Evolutionary conservation across 2,888 invertebrate species (phyloP), one percentile per base, ranked within the genome.

Genomic region (Drosophila kuntzei): DNA sequence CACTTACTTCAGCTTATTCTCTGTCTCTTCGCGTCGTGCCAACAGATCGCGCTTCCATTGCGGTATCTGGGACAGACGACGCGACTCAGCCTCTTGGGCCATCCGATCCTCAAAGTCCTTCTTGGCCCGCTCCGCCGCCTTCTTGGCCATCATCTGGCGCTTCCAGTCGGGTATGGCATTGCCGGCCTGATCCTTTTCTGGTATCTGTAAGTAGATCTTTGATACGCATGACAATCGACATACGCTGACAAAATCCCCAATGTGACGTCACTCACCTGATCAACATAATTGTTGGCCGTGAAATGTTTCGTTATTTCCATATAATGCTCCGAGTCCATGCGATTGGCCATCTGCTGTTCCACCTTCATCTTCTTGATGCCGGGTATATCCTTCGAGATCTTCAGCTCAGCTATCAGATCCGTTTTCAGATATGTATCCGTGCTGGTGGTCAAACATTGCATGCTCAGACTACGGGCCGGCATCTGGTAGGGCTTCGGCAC

Each of bases 281-380:
- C 97, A 16, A 97, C 97, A 92, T 97, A 98, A 89, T 96, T 97
- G 65, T 95, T 96, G 5, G 96, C 95, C 20, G 96, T 96, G 91
- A 97, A 97, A 79, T 97, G 95, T 90, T 96, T 96, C 1, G 95
- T 95, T 89, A 98, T 95, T 92, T 97, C 97, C 77, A 96, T 95
- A 90, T 96, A 96, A 65, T 97, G 94, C 91, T 96, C 96, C 91
- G 97, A 96, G 80, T 97, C 97, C 87, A 95, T 95, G 51, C 95
- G 94, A 89, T 96, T 96, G 91, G 97, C 97, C 75, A 96, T 94
- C 90, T 97, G 96, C 76, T 96, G 94, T 92, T 98, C 97, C 77
- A 97, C 97, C 92, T 98, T 98, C 94, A 98, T 93, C 92, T 98
- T 98, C 92, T 96, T 96, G 58, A 98, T 97, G n/a, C 98, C 98